Percentiles rank a stretch among this genome's conserved stretches.
phyloP scores from a whole-genome alignment of 2,888 invertebrate species.

The Cremastobaeus sp. region DNA sequence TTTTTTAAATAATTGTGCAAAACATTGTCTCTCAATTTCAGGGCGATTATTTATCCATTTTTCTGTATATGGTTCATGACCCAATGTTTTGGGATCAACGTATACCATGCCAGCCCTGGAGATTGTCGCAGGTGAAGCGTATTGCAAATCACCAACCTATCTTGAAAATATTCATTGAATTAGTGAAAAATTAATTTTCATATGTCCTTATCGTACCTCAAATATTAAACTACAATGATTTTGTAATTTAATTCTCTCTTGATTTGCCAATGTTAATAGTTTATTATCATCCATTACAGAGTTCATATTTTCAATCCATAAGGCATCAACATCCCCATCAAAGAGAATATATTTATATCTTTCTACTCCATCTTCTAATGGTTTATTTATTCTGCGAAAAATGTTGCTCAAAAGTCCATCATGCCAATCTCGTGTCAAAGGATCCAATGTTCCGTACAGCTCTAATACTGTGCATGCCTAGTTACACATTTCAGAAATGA shows the following conservation, averaged over 20 bases:
- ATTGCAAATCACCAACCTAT: slow-evolving; percentile 90
- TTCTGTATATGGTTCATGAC: slow-evolving; percentile 91
- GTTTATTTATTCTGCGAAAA: slow-evolving; percentile 93
- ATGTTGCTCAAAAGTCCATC: slow-evolving; percentile 94
- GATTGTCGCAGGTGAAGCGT: slow-evolving; percentile 95
- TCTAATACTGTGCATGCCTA: slow-evolving; percentile 92
- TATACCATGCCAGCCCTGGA: slow-evolving; percentile 96
- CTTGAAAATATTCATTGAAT: neutral
- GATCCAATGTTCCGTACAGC: slow-evolving; percentile 92
- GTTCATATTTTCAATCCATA: slow-evolving; percentile 99
- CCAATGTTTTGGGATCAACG: slow-evolving; percentile 94
- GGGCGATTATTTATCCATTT: slow-evolving; percentile 85
- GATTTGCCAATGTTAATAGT: slow-evolving; percentile 92
- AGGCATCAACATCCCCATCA: slow-evolving; percentile 95
- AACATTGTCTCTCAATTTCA: slow-evolving; percentile 76
- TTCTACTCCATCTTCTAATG: slow-evolving; percentile 80
- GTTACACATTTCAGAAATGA: too few relatives aligned
- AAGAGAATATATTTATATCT: slow-evolving; percentile 92
- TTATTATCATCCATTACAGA: slow-evolving; percentile 98
- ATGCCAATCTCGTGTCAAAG: slow-evolving; percentile 93
- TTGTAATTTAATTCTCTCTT: slow-evolving; percentile 90
- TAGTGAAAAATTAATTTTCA: neutral
- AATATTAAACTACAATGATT: slow-evolving; percentile 90
- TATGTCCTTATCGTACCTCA: slow-evolving; percentile 80
- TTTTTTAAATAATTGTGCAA: slow-evolving; percentile 84